Base-by-base conservation (phyloP, 1,140 invertebrate species). In the Parapsyche elsis region DNA sequence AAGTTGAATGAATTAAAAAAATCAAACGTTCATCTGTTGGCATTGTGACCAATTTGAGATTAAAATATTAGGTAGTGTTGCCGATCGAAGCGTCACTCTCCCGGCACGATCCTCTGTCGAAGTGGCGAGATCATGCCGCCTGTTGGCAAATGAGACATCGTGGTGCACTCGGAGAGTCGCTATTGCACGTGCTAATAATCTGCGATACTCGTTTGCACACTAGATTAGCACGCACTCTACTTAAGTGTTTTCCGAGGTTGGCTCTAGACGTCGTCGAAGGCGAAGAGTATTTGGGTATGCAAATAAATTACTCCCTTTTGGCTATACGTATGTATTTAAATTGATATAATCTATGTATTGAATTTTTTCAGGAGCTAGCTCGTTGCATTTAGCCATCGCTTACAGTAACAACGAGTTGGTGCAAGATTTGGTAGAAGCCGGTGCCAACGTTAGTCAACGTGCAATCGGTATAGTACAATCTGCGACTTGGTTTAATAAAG, bases 71-170 rank as follows among this genome's bases (percentile, higher is more conserved):
- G 89, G 93, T 96, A 0, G 92, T 94, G 0, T 87, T 97, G 59
- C 94, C 95, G 4, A 95, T 97, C 76, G 95, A 96, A 86, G 93
- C 94, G 0, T 94, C 93, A 0, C 87, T 95, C 0, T 94, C 93
- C 21, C 91, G 92, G 0, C 94, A 95, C 85, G 95, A 97, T 88
- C 95, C 95, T 0, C 87, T 97, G 4, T 92, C 93, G 0, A 94
- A 94, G 83, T 97, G 95, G 95, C 90, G 90, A 75, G 95, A 97
- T 85, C 96, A 98, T 86, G 94, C 95, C 80, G 96, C 96, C 0
- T 98, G 97, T 85, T 99, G 98, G 98, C 96, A 98, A 87, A 96
- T 99, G 93, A 95, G 97, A 83, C 97, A 97, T 86, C 90, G 98
- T 45, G 98, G 98, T 0, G 96, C 96, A 0, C 89, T 99, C 0